A percentile compares a stretch with the other conserved stretches of the same genome.
Evolutionary conservation across 2,797 vertebrate genomes (phyloP).

Genomic region (Pterois miles): DNA sequence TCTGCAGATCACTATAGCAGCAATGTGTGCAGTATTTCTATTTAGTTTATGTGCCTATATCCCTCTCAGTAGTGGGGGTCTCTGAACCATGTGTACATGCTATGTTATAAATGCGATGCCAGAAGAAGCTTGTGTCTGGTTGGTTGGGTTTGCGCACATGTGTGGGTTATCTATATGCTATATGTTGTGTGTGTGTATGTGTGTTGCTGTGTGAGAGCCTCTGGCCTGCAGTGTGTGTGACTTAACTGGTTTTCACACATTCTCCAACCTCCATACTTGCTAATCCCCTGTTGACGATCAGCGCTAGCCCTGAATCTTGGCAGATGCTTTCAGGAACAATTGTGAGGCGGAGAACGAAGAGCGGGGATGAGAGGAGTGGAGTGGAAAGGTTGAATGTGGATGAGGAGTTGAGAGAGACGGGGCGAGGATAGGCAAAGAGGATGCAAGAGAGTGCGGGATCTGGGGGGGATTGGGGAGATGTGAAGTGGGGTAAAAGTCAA

Average conservation of each 20-base stretch:
- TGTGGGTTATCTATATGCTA: conserved; percentile 7
- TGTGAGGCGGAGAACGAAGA: conserved; percentile 11
- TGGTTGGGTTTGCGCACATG: conserved; percentile 6
- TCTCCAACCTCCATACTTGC: conserved; percentile 50
- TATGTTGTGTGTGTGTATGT: conserved; percentile 3
- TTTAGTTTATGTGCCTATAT: conserved; percentile 1
- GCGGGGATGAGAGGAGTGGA: conserved; percentile 20
- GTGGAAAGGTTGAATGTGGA: conserved; percentile 43
- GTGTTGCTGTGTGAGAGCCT: not conserved
- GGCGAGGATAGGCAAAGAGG: not conserved
- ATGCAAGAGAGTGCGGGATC: not conserved
- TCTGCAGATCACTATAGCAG: not conserved
- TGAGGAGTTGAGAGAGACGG: not conserved
- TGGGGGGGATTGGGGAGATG: not conserved
- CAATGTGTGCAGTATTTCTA: not conserved
- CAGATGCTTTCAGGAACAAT: conserved; percentile 54
- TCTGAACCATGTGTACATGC: not conserved
- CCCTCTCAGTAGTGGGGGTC: not conserved
- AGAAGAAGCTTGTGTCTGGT: conserved; percentile 12
- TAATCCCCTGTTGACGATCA: conserved; percentile 68
- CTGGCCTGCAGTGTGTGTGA: conserved; percentile 39
- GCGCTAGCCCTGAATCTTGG: conserved; percentile 51
- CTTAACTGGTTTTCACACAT: conserved; percentile 73
- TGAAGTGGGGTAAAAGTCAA: not conserved
- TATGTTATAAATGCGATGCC: conserved; percentile 17